Conservation (phyloP, 2,888 invertebrate genomes). For the Hartigia nigra region DNA sequence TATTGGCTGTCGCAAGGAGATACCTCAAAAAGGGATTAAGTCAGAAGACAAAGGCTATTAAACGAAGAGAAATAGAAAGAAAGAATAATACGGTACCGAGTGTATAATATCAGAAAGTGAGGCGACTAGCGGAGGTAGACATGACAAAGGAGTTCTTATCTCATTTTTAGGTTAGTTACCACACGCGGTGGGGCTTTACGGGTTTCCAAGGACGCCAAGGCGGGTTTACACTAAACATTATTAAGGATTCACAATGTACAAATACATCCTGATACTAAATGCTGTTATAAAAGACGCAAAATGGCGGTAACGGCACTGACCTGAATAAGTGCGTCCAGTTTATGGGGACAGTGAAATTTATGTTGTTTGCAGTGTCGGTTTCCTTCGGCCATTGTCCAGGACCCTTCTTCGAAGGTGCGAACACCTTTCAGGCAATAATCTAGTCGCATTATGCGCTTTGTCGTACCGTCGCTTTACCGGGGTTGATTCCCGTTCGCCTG, state of each 20-base stretch:
- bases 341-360: constrained; percentile 51
- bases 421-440: constrained; percentile 65
- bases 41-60: neutral
- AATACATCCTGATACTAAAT: neutral
- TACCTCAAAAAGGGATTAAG: neutral
- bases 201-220: neutral
- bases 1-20: neutral
- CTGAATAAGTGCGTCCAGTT: neutral
- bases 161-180: neutral
- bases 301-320: neutral
- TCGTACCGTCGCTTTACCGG: constrained; percentile 55
- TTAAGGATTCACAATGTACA: neutral
- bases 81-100: neutral
- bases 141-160: no score
- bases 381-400: constrained; percentile 58
- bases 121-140: no score
- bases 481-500: neutral
- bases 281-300: neutral
- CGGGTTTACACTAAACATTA: neutral
- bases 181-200: neutral
- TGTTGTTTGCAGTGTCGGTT: constrained; percentile 65
- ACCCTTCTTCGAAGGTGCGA: constrained; percentile 61
- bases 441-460: constrained; percentile 62
- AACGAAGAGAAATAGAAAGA: neutral
- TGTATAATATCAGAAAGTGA: no score